Evolutionary conservation across 2,888 invertebrate species (phyloP).

Genomic region (Ochropleura plecta): DNA sequence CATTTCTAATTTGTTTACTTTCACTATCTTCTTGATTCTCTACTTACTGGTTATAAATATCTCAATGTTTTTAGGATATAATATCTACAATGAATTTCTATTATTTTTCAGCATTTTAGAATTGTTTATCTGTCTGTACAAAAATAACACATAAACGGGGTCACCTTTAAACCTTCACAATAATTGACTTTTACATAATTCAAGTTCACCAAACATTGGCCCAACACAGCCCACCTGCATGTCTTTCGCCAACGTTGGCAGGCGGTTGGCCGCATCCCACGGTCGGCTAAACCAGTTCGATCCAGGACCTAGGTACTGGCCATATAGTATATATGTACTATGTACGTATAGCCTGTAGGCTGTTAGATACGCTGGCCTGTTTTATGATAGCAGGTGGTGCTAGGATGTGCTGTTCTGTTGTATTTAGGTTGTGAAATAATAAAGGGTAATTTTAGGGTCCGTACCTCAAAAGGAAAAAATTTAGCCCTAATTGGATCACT

Average conservation of each 20-base stretch:
- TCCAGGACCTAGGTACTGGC: constrained; percentile 38
- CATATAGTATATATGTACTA: constrained; percentile 11
- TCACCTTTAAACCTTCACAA: neutral
- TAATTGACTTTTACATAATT: constrained; percentile 5
- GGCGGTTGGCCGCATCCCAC: constrained; percentile 52
- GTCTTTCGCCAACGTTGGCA: constrained; percentile 17
- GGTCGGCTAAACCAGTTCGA: constrained; percentile 56
- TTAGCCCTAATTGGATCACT: too few species aligned
- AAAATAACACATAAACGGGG: neutral
- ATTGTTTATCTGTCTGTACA: neutral
- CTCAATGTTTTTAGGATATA: too few species aligned
- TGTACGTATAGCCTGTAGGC: neutral
- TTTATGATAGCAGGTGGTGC: constrained; percentile 31
- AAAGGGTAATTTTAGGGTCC: neutral
- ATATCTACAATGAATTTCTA: neutral
- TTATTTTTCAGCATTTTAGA: neutral
- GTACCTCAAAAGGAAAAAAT: too few species aligned
- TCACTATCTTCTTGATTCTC: constrained; percentile 3
- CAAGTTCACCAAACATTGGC: constrained; percentile 36
- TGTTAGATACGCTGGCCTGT: neutral
- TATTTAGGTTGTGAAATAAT: neutral
- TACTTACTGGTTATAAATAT: neutral
- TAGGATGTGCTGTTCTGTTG: constrained; percentile 12
- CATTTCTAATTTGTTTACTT: constrained; percentile 33
- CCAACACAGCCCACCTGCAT: constrained; percentile 1